A percentile compares a stretch with the other conserved stretches of the same genome.
Evolutionary conservation across 2,888 invertebrate species (phyloP).

Genomic region (Ptychoptera albimana): DNA sequence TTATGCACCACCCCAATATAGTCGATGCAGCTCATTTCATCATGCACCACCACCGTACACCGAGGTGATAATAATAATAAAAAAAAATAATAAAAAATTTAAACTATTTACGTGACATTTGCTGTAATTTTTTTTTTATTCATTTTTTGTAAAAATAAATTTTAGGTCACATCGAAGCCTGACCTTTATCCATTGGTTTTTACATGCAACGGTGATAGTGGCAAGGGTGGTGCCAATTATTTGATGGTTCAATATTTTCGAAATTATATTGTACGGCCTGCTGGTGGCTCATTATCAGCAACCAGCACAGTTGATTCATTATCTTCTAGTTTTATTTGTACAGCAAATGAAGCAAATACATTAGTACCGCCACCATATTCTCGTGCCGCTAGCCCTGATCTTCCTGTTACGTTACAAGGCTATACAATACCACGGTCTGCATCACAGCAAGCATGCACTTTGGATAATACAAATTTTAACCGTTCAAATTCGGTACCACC

Average conservation of each 20-base stretch:
- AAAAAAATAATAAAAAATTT: too few species aligned
- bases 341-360: slow-evolving; percentile 72
- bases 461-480: not conserved
- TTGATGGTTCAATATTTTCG: slow-evolving; percentile 75
- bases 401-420: slow-evolving; percentile 27
- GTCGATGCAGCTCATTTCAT: slow-evolving; percentile 68
- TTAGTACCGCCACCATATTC: slow-evolving; percentile 74
- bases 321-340: slow-evolving; percentile 76
- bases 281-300: slow-evolving; percentile 64
- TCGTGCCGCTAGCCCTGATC: slow-evolving; percentile 57
- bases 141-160: not conserved
- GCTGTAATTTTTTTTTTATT: not conserved
- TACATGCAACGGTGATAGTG: slow-evolving; percentile 55
- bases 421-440: slow-evolving; percentile 39
- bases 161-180: slow-evolving; percentile 68
- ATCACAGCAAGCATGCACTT: slow-evolving; percentile 37
- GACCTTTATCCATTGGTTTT: slow-evolving; percentile 74
- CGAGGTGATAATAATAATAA: slow-evolving; percentile 58
- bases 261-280: slow-evolving; percentile 58
- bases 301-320: slow-evolving; percentile 75
- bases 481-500: not conserved
- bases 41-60: slow-evolving; percentile 73
- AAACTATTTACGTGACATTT: slow-evolving; percentile 1
- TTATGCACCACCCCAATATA: slow-evolving; percentile 70
- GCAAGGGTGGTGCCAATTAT: slow-evolving; percentile 55